Conservation (phyloP, 2,888 invertebrate species). For the Agrenia bidenticulata region DNA sequence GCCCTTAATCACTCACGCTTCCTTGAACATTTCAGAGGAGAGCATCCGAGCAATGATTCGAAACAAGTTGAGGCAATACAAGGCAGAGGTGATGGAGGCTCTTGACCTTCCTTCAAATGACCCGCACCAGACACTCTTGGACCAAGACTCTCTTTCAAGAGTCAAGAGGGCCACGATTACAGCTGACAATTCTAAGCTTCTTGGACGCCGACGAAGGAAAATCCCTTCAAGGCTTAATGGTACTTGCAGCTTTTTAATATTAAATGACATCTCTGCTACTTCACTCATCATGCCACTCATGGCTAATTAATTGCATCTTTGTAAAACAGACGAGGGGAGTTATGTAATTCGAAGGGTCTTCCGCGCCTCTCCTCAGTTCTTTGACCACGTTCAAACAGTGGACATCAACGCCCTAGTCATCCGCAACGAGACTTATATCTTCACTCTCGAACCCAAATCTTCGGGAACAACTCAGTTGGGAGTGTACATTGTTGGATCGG, state of each 20-base stretch:
- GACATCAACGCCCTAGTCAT: slow-evolving; percentile 27
- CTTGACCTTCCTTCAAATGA: too few relatives aligned
- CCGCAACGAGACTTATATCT: slow-evolving; percentile 18
- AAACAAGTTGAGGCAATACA: too few relatives aligned
- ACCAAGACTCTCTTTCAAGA: background rate
- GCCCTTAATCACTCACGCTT: too few relatives aligned
- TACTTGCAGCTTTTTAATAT: background rate
- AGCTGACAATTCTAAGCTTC: slow-evolving; percentile 8
- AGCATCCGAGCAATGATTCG: too few relatives aligned
- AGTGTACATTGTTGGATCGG: background rate
- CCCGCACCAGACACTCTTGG: background rate
- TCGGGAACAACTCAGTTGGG: background rate
- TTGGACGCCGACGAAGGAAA: slow-evolving; percentile 22
- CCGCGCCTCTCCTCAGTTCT: slow-evolving; percentile 24
- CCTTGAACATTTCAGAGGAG: too few relatives aligned
- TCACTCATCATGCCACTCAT: background rate
- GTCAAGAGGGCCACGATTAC: slow-evolving; percentile 11
- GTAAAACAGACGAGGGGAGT: slow-evolving; percentile 18
- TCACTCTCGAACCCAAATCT: slow-evolving; percentile 32
- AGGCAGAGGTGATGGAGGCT: too few relatives aligned
- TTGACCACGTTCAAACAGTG: slow-evolving; percentile 14
- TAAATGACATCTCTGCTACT: background rate
- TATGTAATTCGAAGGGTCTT: slow-evolving; percentile 22
- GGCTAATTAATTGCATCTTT: too few relatives aligned
- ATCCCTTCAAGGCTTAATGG: slow-evolving; percentile 8